Conservation (phyloP, 2,113 vertebrate species). For the Eolophus roseicapilla region DNA sequence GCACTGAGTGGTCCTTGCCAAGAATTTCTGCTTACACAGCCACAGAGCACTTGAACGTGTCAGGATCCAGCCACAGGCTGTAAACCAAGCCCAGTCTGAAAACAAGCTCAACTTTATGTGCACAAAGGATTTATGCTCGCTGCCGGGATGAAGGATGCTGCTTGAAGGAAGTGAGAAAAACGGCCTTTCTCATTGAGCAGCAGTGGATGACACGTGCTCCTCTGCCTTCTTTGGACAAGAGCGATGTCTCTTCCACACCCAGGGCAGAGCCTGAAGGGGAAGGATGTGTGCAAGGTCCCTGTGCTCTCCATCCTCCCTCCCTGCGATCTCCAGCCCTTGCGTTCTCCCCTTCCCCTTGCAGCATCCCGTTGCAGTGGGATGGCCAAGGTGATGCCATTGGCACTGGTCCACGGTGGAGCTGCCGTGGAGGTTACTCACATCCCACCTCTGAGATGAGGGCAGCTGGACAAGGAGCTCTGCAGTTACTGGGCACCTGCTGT, state of each 20-base stretch:
- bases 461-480: not conserved
- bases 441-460: not conserved
- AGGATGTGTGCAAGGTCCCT: not conserved
- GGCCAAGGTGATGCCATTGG: not conserved
- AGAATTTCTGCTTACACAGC: not conserved
- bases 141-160: not conserved
- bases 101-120: not conserved
- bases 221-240: not conserved
- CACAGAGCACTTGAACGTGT: not conserved
- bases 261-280: not conserved
- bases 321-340: not conserved
- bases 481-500: not conserved
- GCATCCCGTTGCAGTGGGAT: rapidly evolving
- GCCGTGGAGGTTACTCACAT: not conserved
- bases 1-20: not conserved
- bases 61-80: not conserved
- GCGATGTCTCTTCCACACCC: not conserved
- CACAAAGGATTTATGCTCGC: not conserved
- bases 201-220: rapidly evolving
- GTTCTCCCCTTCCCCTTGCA: not conserved
- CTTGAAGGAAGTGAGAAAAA: not conserved
- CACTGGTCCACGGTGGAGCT: rapidly evolving
- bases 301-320: not conserved
- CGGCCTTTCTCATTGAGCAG: not conserved
- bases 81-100: not conserved